Evolutionary conservation across 2,113 vertebrate species (phyloP).

Genomic region (Jaculus jaculus): DNA sequence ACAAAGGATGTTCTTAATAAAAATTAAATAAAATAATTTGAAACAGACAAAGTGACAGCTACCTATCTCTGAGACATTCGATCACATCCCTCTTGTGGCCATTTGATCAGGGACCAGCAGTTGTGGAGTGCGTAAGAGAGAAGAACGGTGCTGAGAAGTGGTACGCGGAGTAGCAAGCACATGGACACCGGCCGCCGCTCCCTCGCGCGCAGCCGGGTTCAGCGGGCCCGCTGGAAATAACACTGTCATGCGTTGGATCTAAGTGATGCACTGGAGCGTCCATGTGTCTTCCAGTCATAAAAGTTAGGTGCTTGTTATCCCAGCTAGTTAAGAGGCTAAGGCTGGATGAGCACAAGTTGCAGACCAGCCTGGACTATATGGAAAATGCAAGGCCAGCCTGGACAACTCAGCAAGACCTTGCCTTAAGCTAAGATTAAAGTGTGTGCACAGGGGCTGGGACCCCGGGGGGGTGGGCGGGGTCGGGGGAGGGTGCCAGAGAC

Average conservation of each 20-base stretch:
- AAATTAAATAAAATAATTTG: too few species aligned
- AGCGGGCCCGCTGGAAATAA: not conserved
- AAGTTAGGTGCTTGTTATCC: not conserved
- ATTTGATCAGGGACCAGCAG: not conserved
- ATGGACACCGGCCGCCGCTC: not conserved
- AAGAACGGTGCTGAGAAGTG: not conserved
- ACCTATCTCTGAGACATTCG: not conserved
- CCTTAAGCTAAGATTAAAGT: not conserved
- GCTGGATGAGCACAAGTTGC: not conserved
- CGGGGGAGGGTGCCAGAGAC: too few species aligned
- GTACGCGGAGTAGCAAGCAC: not conserved
- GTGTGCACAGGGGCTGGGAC: too few species aligned
- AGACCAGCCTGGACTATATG: not conserved
- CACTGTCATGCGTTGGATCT: not conserved
- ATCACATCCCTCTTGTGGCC: not conserved
- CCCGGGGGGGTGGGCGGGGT: too few species aligned
- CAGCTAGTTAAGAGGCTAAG: not conserved
- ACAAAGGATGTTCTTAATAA: too few species aligned
- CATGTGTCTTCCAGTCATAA: not conserved
- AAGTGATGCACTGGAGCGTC: not conserved
- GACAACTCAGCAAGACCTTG: not conserved
- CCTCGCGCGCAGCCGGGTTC: accelerated
- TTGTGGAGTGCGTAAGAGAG: not conserved
- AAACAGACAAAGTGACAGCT: not conserved
- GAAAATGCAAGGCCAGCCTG: not conserved